Conservation (phyloP, 1,140 invertebrate genomes). For the Aphaenogaster floridana region DNA sequence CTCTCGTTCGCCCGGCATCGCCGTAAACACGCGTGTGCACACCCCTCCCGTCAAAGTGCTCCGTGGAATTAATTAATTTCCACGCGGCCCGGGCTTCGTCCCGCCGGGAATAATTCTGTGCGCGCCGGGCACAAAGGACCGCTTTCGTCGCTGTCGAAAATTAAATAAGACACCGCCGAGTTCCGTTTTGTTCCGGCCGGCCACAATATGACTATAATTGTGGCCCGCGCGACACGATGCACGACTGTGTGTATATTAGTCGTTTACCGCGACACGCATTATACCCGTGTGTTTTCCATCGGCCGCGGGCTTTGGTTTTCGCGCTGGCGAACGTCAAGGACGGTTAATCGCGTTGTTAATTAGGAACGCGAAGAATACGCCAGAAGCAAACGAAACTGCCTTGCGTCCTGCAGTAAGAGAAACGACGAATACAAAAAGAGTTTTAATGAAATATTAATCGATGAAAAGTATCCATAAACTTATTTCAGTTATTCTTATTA, state of each 20-base stretch:
- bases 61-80: slow-evolving; percentile 65
- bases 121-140: slow-evolving; percentile 39
- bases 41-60: slow-evolving; percentile 32
- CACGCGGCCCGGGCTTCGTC: not conserved
- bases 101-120: slow-evolving; percentile 40
- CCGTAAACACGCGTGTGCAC: slow-evolving; percentile 30
- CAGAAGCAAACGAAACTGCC: not conserved
- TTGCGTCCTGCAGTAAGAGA: not conserved
- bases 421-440: not conserved
- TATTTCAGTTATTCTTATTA: not conserved
- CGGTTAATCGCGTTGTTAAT: slow-evolving; percentile 38
- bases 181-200: slow-evolving; percentile 30
- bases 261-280: slow-evolving; percentile 12
- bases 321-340: not conserved
- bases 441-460: not conserved
- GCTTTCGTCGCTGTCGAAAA: slow-evolving; percentile 52
- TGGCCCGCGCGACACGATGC: slow-evolving; percentile 4
- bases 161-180: slow-evolving; percentile 56
- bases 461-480: not conserved
- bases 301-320: not conserved
- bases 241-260: not conserved
- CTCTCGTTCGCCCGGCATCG: slow-evolving; percentile 9
- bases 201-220: slow-evolving; percentile 37
- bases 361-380: not conserved
- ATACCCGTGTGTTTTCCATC: not conserved